These are phyloP conservation scores for Bombus difficillimus DNA, from an alignment of 1,140 invertebrate genomes.

Conservation along the genomic window DNA sequence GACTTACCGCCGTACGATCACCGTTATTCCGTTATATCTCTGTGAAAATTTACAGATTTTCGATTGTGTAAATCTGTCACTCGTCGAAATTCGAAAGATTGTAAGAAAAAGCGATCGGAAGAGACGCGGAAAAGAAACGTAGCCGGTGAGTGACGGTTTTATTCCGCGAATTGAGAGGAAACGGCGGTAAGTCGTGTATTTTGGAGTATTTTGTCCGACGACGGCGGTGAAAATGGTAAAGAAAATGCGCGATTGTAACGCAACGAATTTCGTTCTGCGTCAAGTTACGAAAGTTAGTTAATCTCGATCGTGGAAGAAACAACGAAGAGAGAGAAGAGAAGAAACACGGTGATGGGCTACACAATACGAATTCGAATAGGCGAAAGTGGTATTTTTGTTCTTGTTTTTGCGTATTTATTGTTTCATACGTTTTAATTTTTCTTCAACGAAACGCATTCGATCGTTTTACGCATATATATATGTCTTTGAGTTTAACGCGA, in stretches of 20 bases:
- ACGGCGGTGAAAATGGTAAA: not conserved
- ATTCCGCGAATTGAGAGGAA: not conserved
- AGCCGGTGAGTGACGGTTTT: not conserved
- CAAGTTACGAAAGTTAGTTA: not conserved
- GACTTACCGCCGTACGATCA: not conserved
- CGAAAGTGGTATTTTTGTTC: constrained; percentile 60
- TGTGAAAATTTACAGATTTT: not conserved
- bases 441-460: constrained; percentile 49
- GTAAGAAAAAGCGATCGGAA: not conserved
- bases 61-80: not conserved
- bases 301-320: constrained; percentile 31
- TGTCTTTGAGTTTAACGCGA: constrained; percentile 59
- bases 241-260: not conserved
- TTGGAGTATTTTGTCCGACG: not conserved
- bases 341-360: constrained; percentile 49
- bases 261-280: constrained; percentile 5
- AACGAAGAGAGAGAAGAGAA: constrained; percentile 54
- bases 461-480: constrained; percentile 43
- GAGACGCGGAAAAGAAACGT: not conserved
- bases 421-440: constrained; percentile 65
- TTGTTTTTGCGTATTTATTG: constrained; percentile 68
- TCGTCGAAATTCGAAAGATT: not conserved
- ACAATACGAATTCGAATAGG: constrained; percentile 51
- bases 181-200: not conserved
- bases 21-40: not conserved